phyloP scores from a whole-genome alignment of 2,113 vertebrate genomes.

The Solenodon paradoxus region DNA sequence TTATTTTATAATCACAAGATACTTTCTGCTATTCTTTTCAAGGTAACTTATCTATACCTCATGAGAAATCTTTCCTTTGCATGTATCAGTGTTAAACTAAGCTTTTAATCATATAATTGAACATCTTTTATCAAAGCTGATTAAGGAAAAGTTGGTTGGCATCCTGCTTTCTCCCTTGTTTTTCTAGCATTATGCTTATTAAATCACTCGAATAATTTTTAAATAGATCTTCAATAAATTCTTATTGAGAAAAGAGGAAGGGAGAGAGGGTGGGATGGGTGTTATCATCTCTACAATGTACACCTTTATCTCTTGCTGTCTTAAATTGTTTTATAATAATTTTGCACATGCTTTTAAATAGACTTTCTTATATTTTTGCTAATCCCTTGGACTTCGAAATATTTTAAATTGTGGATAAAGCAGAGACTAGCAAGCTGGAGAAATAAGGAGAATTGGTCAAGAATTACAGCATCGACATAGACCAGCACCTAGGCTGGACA shows the following conservation, averaged over 20 bases:
- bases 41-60: constrained; percentile 13
- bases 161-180: neutral
- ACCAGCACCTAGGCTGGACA: neutral
- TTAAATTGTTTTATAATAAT: constrained; percentile 40
- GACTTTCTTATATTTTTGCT: constrained; percentile 50
- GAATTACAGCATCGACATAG: rapidly evolving
- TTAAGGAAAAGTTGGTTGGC: constrained; percentile 29
- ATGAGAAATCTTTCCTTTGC: constrained; percentile 38
- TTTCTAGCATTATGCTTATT: neutral
- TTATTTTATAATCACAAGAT: neutral
- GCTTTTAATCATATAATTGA: constrained; percentile 35
- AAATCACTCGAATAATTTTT: constrained; percentile 16
- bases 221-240: neutral
- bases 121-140: constrained; percentile 27
- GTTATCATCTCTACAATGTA: neutral
- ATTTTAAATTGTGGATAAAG: neutral
- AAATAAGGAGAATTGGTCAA: neutral
- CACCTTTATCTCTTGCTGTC: neutral
- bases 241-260: neutral
- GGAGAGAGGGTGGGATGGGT: neutral
- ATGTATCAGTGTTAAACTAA: neutral
- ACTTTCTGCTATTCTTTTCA: neutral
- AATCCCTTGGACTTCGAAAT: constrained; percentile 16
- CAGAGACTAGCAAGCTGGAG: neutral
- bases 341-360: constrained; percentile 38